These are phyloP conservation scores for Eupithecia dodoneata DNA, from an alignment of 2,888 invertebrate genomes.

Conservation along the genomic window DNA sequence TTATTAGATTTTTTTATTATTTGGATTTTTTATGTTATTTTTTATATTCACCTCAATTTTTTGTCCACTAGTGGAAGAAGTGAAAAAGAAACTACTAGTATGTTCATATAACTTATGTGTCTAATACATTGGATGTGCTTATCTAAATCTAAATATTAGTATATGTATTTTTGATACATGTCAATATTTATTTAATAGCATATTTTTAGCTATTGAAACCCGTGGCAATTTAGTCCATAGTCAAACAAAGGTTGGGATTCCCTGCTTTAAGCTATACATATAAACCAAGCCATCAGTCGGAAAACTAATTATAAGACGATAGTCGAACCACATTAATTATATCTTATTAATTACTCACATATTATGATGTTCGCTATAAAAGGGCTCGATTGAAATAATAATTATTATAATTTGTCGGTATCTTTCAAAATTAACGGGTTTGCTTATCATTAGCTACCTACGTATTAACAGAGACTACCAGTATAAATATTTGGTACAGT, in stretches of 20 bases:
- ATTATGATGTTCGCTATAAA: conserved; percentile 18
- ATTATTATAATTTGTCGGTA: conserved; percentile 12
- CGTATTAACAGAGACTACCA: neutral
- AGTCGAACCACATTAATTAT: conserved; percentile 6
- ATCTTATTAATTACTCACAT: conserved; percentile 16
- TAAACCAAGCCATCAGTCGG: conserved; percentile 20
- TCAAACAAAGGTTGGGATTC: neutral
- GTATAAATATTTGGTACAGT: neutral
- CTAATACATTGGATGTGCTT: too few species aligned
- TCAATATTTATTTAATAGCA: too few species aligned
- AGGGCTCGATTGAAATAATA: conserved; percentile 9
- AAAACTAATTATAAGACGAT: conserved; percentile 26
- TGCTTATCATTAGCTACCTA: conserved; percentile 12
- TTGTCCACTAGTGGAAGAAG: too few species aligned
- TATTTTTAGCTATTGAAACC: neutral
- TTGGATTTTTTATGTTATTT: too few species aligned
- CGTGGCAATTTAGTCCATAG: neutral
- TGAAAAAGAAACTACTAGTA: too few species aligned
- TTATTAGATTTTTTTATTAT: too few species aligned
- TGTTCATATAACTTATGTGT: too few species aligned
- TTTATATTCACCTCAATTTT: too few species aligned
- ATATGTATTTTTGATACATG: too few species aligned
- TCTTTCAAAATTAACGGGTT: conserved; percentile 11
- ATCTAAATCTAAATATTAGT: too few species aligned
- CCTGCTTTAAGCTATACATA: neutral